These are phyloP conservation scores for Pseudomyrmex cubaensis DNA, from an alignment of 1,140 invertebrate genomes.

Conservation along the genomic window DNA sequence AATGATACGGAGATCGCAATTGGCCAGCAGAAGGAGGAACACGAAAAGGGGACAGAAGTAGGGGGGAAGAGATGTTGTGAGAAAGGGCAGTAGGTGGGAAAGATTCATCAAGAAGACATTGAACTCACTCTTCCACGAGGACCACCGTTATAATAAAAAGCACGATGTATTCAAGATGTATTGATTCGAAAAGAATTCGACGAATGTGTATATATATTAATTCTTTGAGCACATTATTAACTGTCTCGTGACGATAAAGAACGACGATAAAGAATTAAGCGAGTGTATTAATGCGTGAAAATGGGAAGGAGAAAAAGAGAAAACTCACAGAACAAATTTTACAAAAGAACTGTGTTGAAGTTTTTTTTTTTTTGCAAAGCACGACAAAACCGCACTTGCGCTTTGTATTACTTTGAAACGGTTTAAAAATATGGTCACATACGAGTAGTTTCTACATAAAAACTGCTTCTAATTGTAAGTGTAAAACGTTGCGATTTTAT, in stretches of 20 bases:
- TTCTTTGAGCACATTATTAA: slow-evolving; percentile 38
- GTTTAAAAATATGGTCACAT: neutral
- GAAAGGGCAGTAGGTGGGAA: slow-evolving; percentile 61
- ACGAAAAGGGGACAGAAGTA: neutral
- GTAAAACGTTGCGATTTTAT: slow-evolving; percentile 11
- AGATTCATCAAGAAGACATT: slow-evolving; percentile 76
- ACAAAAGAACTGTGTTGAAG: neutral
- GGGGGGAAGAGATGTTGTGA: neutral
- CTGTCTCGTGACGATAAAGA: slow-evolving; percentile 8
- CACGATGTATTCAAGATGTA: slow-evolving; percentile 47
- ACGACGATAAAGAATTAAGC: neutral
- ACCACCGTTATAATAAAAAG: slow-evolving; percentile 71
- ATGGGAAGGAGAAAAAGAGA: neutral
- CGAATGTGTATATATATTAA: slow-evolving; percentile 2
- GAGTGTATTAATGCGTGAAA: neutral
- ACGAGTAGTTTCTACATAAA: neutral
- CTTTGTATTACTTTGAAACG: neutral
- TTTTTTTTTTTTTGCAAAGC: neutral
- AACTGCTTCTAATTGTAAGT: slow-evolving; percentile 11
- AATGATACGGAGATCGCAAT: slow-evolving; percentile 45
- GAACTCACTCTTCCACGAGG: slow-evolving; percentile 76
- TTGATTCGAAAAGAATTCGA: slow-evolving; percentile 36
- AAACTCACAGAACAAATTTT: neutral
- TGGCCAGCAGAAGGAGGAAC: slow-evolving; percentile 16
- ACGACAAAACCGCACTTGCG: neutral